Percentiles rank a stretch among this genome's conserved stretches.
Evolutionary conservation across 2,888 invertebrate species (phyloP).

Genomic region (Balanococcus diminutus): DNA sequence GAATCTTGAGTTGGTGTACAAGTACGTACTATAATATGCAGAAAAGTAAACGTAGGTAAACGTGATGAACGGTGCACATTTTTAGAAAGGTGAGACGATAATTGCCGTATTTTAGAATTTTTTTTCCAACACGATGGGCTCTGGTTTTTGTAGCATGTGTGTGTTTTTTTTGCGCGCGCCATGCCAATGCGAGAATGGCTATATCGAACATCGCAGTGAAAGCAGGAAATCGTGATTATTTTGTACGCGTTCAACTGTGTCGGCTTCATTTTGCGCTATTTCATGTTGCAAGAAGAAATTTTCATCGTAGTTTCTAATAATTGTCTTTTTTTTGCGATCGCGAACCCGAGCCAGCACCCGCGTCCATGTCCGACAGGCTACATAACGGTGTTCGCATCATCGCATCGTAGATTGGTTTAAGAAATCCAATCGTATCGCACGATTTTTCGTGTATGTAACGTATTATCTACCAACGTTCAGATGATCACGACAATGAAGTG

Average conservation of each 20-base stretch:
- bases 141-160: neutral
- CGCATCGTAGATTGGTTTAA: neutral
- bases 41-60: neutral
- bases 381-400: neutral
- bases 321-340: neutral
- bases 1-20: too few species aligned
- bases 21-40: neutral
- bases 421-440: neutral
- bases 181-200: neutral
- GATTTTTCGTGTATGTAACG: constrained; percentile 1
- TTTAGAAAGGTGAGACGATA: neutral
- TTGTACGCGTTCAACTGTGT: constrained; percentile 17
- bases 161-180: neutral
- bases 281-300: constrained; percentile 3
- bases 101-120: neutral
- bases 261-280: constrained; percentile 28
- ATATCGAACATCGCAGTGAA: neutral
- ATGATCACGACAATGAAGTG: too few species aligned
- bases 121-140: neutral
- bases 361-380: neutral
- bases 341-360: neutral
- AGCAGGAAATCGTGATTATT: constrained; percentile 37
- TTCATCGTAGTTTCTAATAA: constrained; percentile 21
- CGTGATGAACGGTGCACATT: neutral
- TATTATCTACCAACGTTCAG: too few species aligned